Conservation (phyloP, 2,113 vertebrate species). For the Edolisoma coerulescens region DNA sequence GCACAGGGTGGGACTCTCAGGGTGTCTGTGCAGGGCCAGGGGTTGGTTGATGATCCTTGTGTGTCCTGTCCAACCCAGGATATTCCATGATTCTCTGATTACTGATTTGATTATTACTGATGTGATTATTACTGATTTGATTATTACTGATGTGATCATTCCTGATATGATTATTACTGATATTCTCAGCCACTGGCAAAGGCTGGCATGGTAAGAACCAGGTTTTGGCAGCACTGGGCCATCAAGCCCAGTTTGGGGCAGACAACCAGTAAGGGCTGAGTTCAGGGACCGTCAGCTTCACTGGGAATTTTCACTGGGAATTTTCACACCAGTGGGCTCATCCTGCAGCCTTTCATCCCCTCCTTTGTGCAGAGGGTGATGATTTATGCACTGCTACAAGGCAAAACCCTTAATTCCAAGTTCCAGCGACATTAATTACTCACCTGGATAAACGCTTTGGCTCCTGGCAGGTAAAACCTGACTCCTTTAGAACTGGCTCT, state of each 20-base stretch:
- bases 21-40: not conserved
- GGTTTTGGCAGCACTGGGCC: not conserved
- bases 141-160: not conserved
- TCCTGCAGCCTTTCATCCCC: not conserved
- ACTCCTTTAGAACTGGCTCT: not conserved
- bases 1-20: not conserved
- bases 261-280: not conserved
- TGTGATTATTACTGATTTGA: not conserved
- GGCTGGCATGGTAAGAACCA: fast-evolving
- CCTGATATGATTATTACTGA: not conserved
- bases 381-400: not conserved
- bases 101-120: not conserved
- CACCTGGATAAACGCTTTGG: fast-evolving
- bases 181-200: not conserved
- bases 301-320: fast-evolving
- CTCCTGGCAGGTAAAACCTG: not conserved
- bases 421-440: not conserved
- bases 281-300: not conserved
- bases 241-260: not conserved
- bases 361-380: not conserved
- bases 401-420: not conserved
- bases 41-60: not conserved
- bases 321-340: not conserved
- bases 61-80: not conserved
- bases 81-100: not conserved